These are phyloP conservation scores for Conomelus anceps DNA, from an alignment of 2,888 invertebrate species.

Conservation along the genomic window DNA sequence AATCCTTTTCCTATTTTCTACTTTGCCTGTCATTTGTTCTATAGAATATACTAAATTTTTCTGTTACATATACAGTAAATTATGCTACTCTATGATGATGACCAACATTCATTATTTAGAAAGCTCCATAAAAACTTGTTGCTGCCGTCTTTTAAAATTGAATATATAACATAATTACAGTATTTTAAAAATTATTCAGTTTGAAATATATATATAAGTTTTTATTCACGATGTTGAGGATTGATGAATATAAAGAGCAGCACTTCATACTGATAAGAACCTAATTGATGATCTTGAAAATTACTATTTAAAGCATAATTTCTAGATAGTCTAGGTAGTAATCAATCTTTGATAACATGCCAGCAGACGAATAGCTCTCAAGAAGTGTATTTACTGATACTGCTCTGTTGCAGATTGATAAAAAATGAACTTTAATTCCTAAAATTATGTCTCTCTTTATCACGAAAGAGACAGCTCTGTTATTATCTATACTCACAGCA, in stretches of 20 bases:
- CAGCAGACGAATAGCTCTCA: neutral
- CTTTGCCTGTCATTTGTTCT: too few relatives aligned
- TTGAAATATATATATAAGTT: too few relatives aligned
- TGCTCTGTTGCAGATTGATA: neutral
- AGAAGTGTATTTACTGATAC: neutral
- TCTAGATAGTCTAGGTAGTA: neutral
- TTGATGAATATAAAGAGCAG: neutral
- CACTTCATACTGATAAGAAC: neutral
- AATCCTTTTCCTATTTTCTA: too few relatives aligned
- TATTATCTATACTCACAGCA: neutral
- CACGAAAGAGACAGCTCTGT: neutral
- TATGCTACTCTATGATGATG: too few relatives aligned
- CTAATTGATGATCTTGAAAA: neutral
- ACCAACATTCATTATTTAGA: too few relatives aligned
- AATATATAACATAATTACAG: too few relatives aligned
- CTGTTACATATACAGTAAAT: too few relatives aligned
- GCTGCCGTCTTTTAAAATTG: too few relatives aligned
- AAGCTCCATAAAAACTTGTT: too few relatives aligned
- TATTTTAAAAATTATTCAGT: too few relatives aligned
- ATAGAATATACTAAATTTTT: too few relatives aligned
- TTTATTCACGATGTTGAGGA: too few relatives aligned
- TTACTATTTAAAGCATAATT: neutral
- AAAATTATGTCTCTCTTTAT: neutral
- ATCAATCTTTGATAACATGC: neutral
- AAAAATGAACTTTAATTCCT: neutral